Base-by-base conservation (phyloP, 2,797 vertebrate genomes). In the Monodelphis domestica region DNA sequence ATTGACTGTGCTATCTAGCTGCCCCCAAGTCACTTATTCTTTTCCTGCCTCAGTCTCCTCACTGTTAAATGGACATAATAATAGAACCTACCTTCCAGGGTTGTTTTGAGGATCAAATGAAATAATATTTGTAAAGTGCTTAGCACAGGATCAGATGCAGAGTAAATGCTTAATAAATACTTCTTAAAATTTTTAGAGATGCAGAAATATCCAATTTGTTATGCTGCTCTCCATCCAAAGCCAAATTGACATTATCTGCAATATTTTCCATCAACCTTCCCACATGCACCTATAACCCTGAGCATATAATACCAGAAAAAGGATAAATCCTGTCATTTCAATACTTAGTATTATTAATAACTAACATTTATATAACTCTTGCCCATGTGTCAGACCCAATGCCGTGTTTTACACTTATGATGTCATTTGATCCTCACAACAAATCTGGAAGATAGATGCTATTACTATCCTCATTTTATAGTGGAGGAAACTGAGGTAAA, bases 201-300 rank as follows among this genome's bases (percentile, higher is more conserved):
- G 50, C 10, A 12, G 10, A 12, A 10, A 50, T 28, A 9, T 24
- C 3, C 7, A 45, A 26, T 26, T 26, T 26, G 21, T 63, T 70
- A 70, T 38, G 5, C 1, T 70, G 5, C 21, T 9, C 15, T n/a
- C 45, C n/a, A 78, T n/a, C 17, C 63, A 78, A 78, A 78, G n/a
- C 21, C n/a, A 78, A 78, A n/a, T 24, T 50, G 70, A 4, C 84
- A 11, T 26, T 12, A 45, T 24, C 55, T 90, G 0, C 14, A 53
- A 30, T 45, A 12, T 9, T 91, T 54, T 90, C 53, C 4, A 29
- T 63, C 53, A 29, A 87, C 53, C 52, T 95, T 91, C 15, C 50
- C 56, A 92, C 14, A 12, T 90, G 90, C 89, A 91, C 12, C 84
- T 51, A 50, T 78, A 29, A 54, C 91, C 24, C 92, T 93, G 78